Base-by-base conservation (phyloP, 2,797 vertebrate genomes). In the Percopsis omiscomaycus region DNA sequence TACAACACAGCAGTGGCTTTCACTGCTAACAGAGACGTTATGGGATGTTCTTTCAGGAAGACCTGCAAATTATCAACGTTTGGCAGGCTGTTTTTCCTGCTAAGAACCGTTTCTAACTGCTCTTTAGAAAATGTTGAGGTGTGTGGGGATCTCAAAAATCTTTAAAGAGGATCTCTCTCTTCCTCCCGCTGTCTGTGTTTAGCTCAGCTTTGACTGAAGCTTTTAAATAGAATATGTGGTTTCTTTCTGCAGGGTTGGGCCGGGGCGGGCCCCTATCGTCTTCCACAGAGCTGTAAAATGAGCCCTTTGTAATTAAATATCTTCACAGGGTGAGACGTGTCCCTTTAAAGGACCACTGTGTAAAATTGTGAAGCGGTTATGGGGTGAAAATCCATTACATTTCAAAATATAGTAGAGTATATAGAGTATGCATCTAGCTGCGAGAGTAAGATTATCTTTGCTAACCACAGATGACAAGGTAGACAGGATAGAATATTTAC, bases 241-340 rank as follows among this genome's bases (percentile, higher is more conserved):
- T 66, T 74, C 70, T 71, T 58, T 22, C 68, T 22, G 28, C 64
- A 48, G 77, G 77, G 77, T 61, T 68, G 74, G 63, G 52, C 69
- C 50, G 55, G 61, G 66, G 64, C 55, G 69, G 64, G 69, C 59
- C 68, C 47, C 13, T 50, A 65, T 79, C 57, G 50, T 77, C 68
- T 63, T 69, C 68, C 50, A 77, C 72, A 73, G 77, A 87, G 80
- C 74, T 87, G 64, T 70, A 63, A 72, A 74, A 79, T 59, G 60
- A 69, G 70, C 71, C 74, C 85, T 86, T 80, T 87, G 82, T 85
- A 88, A 84, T 85, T 82, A 88, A 83, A 85, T 78, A 61, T 78
- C 74, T 74, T 64, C 64, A 28, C 15, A 58, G 46, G n/a, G 29
- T 59, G 65, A 50, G 46, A 59, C 44, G 32, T 8, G 5, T 8